Evolutionary conservation across 2,113 vertebrate genomes (phyloP).

Genomic region (Pollimyrus isidori): DNA sequence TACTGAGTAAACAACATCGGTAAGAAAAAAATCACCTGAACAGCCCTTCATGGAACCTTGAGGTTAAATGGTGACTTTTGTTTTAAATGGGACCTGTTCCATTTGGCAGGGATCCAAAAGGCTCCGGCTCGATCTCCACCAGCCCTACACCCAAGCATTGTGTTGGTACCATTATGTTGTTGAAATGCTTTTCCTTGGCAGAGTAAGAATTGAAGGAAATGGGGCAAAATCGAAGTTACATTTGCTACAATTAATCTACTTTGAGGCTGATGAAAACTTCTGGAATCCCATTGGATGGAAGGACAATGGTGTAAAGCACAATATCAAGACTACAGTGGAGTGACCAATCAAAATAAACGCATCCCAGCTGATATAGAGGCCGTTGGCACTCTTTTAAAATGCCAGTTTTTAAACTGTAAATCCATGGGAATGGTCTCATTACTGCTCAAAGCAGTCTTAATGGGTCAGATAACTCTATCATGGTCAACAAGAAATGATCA

Average conservation of each 20-base stretch:
- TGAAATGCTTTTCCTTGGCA: not conserved
- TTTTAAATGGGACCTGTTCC: not conserved
- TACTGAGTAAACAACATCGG: not conserved
- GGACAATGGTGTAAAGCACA: not conserved
- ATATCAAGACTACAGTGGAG: not conserved
- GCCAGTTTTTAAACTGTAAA: not conserved
- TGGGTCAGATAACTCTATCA: not conserved
- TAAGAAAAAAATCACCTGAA: not conserved
- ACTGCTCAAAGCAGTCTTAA: not conserved
- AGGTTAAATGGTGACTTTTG: not conserved
- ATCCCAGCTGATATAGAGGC: not conserved
- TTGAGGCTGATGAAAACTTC: not conserved
- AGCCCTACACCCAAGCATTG: not conserved
- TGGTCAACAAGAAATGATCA: not conserved
- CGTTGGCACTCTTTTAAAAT: not conserved
- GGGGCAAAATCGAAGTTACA: not conserved
- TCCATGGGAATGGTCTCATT: not conserved
- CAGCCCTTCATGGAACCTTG: not conserved
- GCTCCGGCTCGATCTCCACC: not conserved
- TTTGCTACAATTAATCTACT: not conserved
- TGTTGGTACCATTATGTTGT: not conserved
- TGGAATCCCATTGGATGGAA: not conserved
- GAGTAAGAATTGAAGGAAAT: slow-evolving; percentile 4
- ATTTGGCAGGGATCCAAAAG: not conserved
- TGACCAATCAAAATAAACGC: not conserved